Evolutionary conservation across 2,113 vertebrate genomes (phyloP).

Genomic region (Cygnus buccinator): DNA sequence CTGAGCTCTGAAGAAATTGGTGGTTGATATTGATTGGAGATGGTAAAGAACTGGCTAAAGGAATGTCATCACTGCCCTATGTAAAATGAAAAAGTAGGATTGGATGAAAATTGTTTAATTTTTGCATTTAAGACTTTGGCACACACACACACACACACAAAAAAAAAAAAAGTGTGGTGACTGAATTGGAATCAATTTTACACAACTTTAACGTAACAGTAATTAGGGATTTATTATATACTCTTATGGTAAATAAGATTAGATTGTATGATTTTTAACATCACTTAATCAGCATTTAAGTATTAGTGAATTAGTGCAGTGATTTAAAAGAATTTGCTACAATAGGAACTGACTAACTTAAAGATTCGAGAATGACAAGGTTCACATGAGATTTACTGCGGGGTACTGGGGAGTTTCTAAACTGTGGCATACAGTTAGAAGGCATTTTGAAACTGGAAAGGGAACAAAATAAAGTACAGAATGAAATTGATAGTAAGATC

Average conservation of each 20-base stretch:
- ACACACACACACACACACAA: background rate
- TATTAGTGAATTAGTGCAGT: too few species aligned
- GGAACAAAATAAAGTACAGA: background rate
- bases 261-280: too few species aligned
- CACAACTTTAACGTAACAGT: too few species aligned
- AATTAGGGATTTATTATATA: too few species aligned
- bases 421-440: background rate
- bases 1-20: background rate
- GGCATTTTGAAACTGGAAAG: background rate
- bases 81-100: background rate
- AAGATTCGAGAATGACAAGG: too few species aligned
- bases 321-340: too few species aligned
- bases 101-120: background rate
- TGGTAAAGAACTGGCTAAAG: background rate
- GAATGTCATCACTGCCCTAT: background rate
- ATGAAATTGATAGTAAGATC: background rate
- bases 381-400: too few species aligned
- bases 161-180: background rate
- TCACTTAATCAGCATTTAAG: too few species aligned
- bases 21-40: background rate
- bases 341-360: too few species aligned
- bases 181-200: too few species aligned
- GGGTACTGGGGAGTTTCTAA: too few species aligned
- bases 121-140: background rate
- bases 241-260: too few species aligned